Conservation (phyloP, 2,797 vertebrate species). For the Coregonus ussuriensis region DNA sequence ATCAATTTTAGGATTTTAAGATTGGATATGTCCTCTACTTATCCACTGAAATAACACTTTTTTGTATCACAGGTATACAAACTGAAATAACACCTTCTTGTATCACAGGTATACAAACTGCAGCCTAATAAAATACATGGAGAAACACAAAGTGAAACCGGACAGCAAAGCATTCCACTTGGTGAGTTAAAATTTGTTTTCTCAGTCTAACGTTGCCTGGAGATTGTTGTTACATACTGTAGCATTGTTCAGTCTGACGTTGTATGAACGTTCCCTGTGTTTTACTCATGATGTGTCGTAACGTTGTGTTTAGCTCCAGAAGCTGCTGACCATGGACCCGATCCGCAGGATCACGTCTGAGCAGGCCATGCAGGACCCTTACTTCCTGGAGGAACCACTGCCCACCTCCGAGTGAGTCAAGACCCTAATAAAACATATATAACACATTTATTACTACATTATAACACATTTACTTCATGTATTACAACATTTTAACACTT, state of each 20-base stretch:
- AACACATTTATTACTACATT: not conserved
- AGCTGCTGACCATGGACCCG: slow-evolving; percentile 99
- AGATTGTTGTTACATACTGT: not conserved
- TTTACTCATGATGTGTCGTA: not conserved
- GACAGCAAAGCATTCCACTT: slow-evolving; percentile 99
- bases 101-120: slow-evolving; percentile 96
- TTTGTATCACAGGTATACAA: slow-evolving; percentile 83
- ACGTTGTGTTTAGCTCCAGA: slow-evolving; percentile 85
- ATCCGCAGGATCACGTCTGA: slow-evolving; percentile 99
- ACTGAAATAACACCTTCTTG: too few species aligned
- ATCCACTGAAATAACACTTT: too few species aligned
- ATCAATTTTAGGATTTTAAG: not conserved
- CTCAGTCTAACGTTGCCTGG: not conserved
- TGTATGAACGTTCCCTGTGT: not conserved
- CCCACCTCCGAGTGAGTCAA: slow-evolving; percentile 91
- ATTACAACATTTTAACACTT: too few species aligned
- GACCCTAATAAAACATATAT: not conserved
- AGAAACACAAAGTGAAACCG: slow-evolving; percentile 99
- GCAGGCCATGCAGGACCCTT: slow-evolving; percentile 99
- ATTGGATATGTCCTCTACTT: not conserved
- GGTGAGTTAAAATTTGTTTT: slow-evolving; percentile 78
- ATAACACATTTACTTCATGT: too few species aligned
- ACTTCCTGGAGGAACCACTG: slow-evolving; percentile 98
- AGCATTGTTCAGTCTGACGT: not conserved
- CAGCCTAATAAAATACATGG: slow-evolving; percentile 99